phyloP scores from a whole-genome alignment of 2,888 invertebrate species.

The Biston betularia region DNA sequence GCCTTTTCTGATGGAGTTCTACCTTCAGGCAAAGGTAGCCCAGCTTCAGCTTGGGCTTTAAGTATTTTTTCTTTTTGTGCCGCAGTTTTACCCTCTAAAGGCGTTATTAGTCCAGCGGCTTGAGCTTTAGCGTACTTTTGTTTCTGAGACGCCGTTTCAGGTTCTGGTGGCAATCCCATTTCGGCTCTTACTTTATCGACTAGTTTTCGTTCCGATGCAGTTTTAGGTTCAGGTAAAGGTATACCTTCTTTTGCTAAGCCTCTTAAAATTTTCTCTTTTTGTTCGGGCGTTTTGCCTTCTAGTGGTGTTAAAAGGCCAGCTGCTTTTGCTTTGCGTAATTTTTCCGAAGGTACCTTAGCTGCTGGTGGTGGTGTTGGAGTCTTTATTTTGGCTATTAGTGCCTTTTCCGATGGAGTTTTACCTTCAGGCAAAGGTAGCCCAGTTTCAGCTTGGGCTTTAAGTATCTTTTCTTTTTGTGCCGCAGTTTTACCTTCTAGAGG shows the following conservation, averaged over 20 bases:
- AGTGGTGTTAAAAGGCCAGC: slow-evolving; percentile 48
- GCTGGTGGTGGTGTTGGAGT: slow-evolving; percentile 14
- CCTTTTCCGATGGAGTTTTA: slow-evolving; percentile 50
- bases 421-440: slow-evolving; percentile 52
- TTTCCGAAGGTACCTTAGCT: slow-evolving; percentile 44
- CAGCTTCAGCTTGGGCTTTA: slow-evolving; percentile 39
- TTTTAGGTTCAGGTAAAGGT: slow-evolving; percentile 43
- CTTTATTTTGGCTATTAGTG: slow-evolving; percentile 5
- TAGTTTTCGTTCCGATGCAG: slow-evolving; percentile 45
- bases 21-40: slow-evolving; percentile 47
- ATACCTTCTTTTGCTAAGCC: slow-evolving; percentile 42
- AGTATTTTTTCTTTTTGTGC: slow-evolving; percentile 46
- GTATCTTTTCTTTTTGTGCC: slow-evolving; percentile 48
- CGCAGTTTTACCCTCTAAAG: slow-evolving; percentile 50
- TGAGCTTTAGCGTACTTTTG: slow-evolving; percentile 47
- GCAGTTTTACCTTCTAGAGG: slow-evolving; percentile 50
- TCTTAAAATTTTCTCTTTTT: slow-evolving; percentile 49
- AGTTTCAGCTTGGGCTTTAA: slow-evolving; percentile 39
- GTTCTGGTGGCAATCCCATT: slow-evolving; percentile 50
- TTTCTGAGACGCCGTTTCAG: slow-evolving; percentile 39
- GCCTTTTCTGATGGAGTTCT: slow-evolving; percentile 48
- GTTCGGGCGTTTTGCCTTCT: slow-evolving; percentile 45
- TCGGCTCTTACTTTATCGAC: slow-evolving; percentile 49
- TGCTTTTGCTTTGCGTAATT: slow-evolving; percentile 46
- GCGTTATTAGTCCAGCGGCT: slow-evolving; percentile 48